Evolutionary conservation across 2,113 vertebrate species (phyloP).

Genomic region (Marmota monax): DNA sequence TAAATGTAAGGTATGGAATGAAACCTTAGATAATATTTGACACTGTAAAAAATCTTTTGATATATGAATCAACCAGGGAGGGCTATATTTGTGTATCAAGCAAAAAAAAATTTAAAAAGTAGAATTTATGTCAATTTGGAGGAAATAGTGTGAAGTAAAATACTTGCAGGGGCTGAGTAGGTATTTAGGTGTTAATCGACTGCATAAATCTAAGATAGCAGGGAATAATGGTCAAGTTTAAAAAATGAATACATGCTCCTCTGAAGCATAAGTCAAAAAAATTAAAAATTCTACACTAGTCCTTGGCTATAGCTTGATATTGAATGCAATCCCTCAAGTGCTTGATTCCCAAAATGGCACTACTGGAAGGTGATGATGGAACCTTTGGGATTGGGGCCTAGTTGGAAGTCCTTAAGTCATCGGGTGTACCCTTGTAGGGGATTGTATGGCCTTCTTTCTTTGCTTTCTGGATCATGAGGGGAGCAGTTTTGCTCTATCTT

Average conservation of each 20-base stretch:
- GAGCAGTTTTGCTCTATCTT: background rate
- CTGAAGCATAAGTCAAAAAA: background rate
- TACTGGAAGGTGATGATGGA: background rate
- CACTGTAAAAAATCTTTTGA: conserved; percentile 21
- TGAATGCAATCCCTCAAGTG: background rate
- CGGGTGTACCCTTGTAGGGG: background rate
- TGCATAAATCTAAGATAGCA: background rate
- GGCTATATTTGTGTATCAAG: background rate
- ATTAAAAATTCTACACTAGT: background rate
- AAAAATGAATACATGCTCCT: background rate
- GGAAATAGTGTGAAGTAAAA: background rate
- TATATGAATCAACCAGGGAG: background rate
- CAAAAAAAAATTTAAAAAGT: background rate
- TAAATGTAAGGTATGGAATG: background rate
- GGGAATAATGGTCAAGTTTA: background rate
- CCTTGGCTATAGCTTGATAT: background rate
- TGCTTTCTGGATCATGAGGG: background rate
- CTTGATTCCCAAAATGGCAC: background rate
- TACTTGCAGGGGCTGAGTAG: background rate
- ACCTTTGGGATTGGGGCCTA: background rate
- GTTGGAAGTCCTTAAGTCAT: too few relatives aligned
- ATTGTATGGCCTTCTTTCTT: background rate
- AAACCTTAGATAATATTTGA: background rate
- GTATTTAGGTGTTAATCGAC: background rate
- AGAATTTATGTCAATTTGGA: conserved; percentile 4